Base-by-base conservation (phyloP, 1,140 invertebrate genomes). In the Gryllus bimaculatus region DNA sequence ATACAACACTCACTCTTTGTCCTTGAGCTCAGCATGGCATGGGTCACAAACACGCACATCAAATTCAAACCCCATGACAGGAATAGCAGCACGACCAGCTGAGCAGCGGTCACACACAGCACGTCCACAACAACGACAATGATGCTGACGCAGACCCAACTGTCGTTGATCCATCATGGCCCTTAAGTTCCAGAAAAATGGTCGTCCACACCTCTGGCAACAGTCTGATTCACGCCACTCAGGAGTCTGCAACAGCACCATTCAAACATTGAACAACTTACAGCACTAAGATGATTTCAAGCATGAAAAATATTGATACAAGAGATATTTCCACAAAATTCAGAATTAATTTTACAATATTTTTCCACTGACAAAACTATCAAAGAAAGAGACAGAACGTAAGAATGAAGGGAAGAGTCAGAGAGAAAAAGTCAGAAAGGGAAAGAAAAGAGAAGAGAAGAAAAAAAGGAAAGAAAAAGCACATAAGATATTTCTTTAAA, bases 111-210 rank as follows among this genome's bases (percentile, higher is more conserved):
- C 95, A 86, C 96, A 98, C 21, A 98, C 91, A 39, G 97, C 98
- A 86, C 94, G 92, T 8, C 98, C 98, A 88, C 98, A 99, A 83
- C 86, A 88, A 77, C 93, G 90, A 84, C 95, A 96, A 86, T 96
- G 94, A 87, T 96, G 96, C 87, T 98, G 97, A 78, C 97, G 88
- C 82, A 92, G 86, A 82, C 96, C 97, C 73, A 99, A 88, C 84
- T 95, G 95, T 85, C 96, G 94, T 85, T 96, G 94, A 84, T 98
- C 96, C 93, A 98, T 96, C 97, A 99, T 99, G 10, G 95, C 96
- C 82, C 94, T 91, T 47, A 99, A 90, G 86, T 99, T 99, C 98
- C 98, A 99, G 85, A 99, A 99, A 86, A 99, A 99, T 26, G 98
- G 98, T 81, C 93, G 89, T 73, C 92, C 91, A 87, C 98, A 99